phyloP scores from a whole-genome alignment of 2,888 invertebrate genomes.

The Pachliopta kotzebuea region DNA sequence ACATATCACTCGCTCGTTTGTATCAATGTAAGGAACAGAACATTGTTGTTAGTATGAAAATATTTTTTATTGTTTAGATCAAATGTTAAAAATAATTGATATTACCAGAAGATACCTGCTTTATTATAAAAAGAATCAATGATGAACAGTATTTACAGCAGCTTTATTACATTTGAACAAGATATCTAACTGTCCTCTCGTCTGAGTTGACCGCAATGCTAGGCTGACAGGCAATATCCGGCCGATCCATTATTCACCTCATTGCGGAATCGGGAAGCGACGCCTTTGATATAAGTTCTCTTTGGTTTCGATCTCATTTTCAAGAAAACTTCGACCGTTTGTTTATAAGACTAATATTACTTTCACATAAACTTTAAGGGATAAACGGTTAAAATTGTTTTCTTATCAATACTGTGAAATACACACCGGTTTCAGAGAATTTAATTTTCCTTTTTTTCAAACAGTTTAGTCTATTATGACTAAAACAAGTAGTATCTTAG shows the following conservation, averaged over 20 bases:
- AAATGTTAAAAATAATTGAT: neutral
- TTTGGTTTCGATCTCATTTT: conserved; percentile 43
- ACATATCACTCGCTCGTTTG: neutral
- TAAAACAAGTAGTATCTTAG: no score
- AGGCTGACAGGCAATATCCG: conserved; percentile 76
- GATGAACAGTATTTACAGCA: neutral
- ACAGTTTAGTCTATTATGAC: no score
- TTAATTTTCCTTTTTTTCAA: no score
- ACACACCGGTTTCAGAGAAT: no score
- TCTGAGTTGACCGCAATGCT: conserved; percentile 19
- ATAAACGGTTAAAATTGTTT: neutral
- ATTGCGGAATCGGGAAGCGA: conserved; percentile 68
- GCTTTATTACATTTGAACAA: conserved; percentile 10
- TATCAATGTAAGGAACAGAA: neutral
- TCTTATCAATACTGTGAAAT: neutral
- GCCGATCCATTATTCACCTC: conserved; percentile 76
- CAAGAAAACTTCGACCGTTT: conserved; percentile 12
- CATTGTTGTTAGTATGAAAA: neutral
- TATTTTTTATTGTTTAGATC: neutral
- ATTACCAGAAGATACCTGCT: neutral
- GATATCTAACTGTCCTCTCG: conserved; percentile 12
- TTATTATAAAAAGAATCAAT: neutral
- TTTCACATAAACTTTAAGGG: neutral
- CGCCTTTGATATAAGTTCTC: conserved; percentile 38
- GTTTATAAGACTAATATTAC: conserved; percentile 1